These are phyloP conservation scores for Heliconius hermathena DNA, from an alignment of 1,140 invertebrate species.

Conservation along the genomic window DNA sequence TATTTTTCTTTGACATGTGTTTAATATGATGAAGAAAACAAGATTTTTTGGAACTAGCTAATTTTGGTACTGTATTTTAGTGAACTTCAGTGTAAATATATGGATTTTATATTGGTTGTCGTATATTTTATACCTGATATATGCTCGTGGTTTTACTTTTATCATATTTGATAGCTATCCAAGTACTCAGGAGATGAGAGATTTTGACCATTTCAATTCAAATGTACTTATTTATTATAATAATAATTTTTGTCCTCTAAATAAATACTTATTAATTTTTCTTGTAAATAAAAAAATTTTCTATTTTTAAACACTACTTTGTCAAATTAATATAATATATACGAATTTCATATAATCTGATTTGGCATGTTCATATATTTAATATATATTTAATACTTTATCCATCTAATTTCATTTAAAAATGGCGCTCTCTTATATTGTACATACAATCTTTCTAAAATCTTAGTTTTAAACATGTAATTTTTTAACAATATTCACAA, in stretches of 20 bases:
- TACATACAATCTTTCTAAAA: background rate
- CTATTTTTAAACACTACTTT: background rate
- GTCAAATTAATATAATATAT: background rate
- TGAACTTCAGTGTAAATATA: background rate
- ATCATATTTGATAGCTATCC: background rate
- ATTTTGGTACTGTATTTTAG: conserved; percentile 2
- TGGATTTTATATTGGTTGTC: background rate
- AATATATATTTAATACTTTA: background rate
- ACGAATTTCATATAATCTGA: background rate
- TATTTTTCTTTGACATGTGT: background rate
- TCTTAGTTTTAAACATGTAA: background rate
- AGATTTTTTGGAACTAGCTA: background rate
- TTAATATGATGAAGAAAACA: background rate
- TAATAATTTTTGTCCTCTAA: no score
- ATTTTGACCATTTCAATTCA: no score
- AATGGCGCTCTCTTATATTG: background rate
- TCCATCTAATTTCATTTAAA: background rate
- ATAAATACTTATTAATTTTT: background rate
- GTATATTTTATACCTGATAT: background rate
- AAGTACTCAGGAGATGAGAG: no score
- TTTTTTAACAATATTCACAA: conserved; percentile 2
- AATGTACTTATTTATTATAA: no score
- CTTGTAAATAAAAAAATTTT: background rate
- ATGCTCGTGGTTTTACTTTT: background rate
- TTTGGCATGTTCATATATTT: background rate